Conservation (phyloP, 2,888 invertebrate species). For the Drosophila koepferae region DNA sequence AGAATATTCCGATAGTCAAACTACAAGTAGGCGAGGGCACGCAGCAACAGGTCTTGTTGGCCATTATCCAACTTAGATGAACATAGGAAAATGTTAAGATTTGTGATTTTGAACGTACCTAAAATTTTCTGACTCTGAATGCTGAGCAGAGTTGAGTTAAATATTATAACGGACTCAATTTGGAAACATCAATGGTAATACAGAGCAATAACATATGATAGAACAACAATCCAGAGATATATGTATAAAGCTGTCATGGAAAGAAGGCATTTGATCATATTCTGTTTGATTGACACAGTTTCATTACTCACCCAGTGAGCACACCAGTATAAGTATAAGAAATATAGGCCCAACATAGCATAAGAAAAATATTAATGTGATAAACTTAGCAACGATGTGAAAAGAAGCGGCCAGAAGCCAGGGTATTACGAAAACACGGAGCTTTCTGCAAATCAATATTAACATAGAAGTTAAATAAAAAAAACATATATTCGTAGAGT, state of each 20-base stretch:
- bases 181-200: slow-evolving; percentile 4
- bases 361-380: slow-evolving; percentile 3
- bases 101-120: slow-evolving; percentile 5
- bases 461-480: background rate
- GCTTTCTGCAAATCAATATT: background rate
- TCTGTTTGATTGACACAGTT: background rate
- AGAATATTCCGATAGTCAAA: slow-evolving; percentile 37
- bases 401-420: slow-evolving; percentile 24
- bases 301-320: slow-evolving; percentile 20
- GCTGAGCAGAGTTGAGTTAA: slow-evolving; percentile 6
- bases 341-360: background rate
- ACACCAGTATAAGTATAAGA: background rate
- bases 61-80: slow-evolving; percentile 27
- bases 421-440: slow-evolving; percentile 37
- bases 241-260: slow-evolving; percentile 23
- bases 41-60: slow-evolving; percentile 39
- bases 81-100: background rate
- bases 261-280: background rate
- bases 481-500: background rate
- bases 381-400: slow-evolving; percentile 11
- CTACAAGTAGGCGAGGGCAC: slow-evolving; percentile 30
- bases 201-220: slow-evolving; percentile 15
- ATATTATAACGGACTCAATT: background rate
- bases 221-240: slow-evolving; percentile 35
- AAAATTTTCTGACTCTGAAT: slow-evolving; percentile 33